Evolutionary conservation across 2,888 invertebrate genomes (phyloP), one percentile per base, ranked within the genome.

Genomic region (Pachydiplax longipennis): DNA sequence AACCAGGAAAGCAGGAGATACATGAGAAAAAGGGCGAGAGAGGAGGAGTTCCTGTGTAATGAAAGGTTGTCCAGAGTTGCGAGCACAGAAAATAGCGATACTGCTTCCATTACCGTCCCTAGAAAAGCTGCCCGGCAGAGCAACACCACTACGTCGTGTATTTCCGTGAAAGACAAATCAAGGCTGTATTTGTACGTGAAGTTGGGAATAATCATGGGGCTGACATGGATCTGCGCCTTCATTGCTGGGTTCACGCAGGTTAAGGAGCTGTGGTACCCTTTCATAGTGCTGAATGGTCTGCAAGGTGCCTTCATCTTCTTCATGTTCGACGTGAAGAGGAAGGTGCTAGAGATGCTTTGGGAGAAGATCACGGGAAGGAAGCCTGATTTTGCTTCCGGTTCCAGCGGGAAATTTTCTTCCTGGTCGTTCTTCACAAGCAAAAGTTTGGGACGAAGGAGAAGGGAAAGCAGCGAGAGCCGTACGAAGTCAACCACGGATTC

Each of bases 291-390:
- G 91, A 95, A 94, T 92, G 93, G 94, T 3, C 93, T 94, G 4
- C 94, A 95, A 92, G 95, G 95, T 0, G 93, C 94, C 12, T 94
- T 94, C 92, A 94, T 95, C 90, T 94, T 94, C 92, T 82, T 94
- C 40, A 93, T 92, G 44, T 94, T 94, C 91, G 94, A 93, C 90
- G 91, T 92, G 87, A 94, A 94, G 91, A 91, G 91, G 6, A 93
- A 93, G 91, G 92, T 93, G 3, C 92, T 92, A 91, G 90, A 91
- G 4, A 92, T 93, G 92, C 35, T 93, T 25, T 92, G 91, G 91
- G 92, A 93, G 53, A 90, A 73, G 90, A n/a, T 91, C 58, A 87
- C 87, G 22, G 87, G 87, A 10, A 87, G 31, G 61, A 87, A 87
- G 61, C 87, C 87, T 8, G 87, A 87, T 0, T 82, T 35, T 18